Conservation (phyloP, 2,888 invertebrate species). For the Heteromurus nitidus region DNA sequence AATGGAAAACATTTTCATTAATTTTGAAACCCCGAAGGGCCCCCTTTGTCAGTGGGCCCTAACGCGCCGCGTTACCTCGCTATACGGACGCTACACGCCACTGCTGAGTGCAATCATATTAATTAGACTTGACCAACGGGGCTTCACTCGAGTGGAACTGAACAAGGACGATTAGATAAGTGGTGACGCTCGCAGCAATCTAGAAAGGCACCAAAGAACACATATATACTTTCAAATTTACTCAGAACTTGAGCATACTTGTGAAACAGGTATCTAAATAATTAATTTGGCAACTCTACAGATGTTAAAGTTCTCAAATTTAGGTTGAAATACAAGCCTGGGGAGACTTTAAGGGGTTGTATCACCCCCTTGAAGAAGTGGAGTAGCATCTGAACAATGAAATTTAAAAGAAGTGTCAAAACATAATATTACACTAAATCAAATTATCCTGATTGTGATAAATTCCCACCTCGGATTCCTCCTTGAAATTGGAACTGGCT, state of each 20-base stretch:
- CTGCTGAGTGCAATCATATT: too few relatives aligned
- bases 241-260: not conserved
- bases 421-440: not conserved
- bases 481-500: too few relatives aligned
- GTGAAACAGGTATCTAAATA: not conserved
- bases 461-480: not conserved
- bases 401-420: not conserved
- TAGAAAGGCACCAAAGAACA: not conserved
- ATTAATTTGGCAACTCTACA: not conserved
- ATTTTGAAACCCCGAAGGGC: too few relatives aligned
- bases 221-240: not conserved
- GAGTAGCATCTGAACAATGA: not conserved
- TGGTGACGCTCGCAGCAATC: slow-evolving; percentile 18
- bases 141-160: slow-evolving; percentile 33
- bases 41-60: too few relatives aligned
- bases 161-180: slow-evolving; percentile 31
- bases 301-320: not conserved
- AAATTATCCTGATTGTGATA: not conserved
- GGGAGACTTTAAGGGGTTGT: not conserved
- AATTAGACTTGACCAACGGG: too few relatives aligned
- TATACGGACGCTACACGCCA: too few relatives aligned
- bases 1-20: too few relatives aligned
- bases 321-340: not conserved
- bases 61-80: too few relatives aligned
- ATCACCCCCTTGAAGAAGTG: not conserved